Percentiles rank a stretch among this genome's conserved stretches.
phyloP scores from a whole-genome alignment of 2,113 vertebrate species.

The Nothocercus julius region DNA sequence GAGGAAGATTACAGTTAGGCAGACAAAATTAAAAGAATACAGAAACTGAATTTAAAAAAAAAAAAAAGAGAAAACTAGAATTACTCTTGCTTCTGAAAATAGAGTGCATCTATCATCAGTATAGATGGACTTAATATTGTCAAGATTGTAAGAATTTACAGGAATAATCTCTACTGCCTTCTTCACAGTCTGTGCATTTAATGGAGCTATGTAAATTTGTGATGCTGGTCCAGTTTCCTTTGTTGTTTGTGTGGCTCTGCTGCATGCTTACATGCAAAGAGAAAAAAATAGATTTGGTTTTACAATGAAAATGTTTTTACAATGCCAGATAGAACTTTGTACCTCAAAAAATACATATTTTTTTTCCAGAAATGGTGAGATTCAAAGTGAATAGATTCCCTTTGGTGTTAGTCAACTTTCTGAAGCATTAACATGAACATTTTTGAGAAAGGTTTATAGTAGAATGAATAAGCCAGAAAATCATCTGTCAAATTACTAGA shows the following conservation, averaged over 20 bases:
- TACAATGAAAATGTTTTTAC: background rate
- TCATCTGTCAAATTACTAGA: background rate
- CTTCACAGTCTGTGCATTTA: background rate
- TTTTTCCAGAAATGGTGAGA: background rate
- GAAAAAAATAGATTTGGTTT: background rate
- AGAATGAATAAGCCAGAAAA: background rate
- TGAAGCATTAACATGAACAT: background rate
- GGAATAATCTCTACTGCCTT: background rate
- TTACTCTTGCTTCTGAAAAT: background rate
- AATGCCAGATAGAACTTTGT: background rate
- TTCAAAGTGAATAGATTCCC: background rate
- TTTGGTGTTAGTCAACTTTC: background rate
- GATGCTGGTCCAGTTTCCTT: background rate
- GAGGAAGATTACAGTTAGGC: background rate
- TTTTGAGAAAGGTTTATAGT: background rate
- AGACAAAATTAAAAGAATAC: background rate
- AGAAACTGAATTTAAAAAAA: background rate
- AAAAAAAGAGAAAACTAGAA: background rate
- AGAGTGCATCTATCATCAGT: background rate
- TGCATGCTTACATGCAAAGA: background rate
- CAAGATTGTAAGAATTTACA: background rate
- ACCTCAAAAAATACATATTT: background rate
- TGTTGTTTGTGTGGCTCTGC: background rate
- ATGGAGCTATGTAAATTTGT: background rate
- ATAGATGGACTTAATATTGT: background rate